These are phyloP conservation scores for Heliconius melpomene DNA, from an alignment of 1,140 invertebrate genomes.

Conservation along the genomic window DNA sequence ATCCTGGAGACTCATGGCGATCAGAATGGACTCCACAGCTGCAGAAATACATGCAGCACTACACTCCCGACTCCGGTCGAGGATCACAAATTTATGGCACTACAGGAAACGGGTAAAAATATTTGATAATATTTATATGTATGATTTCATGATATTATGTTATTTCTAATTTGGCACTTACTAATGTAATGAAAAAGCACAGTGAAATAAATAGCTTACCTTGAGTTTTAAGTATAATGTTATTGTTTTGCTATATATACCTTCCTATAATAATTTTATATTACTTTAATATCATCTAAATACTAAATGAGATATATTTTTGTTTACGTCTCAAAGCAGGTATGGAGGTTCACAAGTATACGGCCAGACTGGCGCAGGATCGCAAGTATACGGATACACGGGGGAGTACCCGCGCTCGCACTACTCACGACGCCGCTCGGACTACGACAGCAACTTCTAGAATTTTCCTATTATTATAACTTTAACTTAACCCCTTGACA, in stretches of 20 bases:
- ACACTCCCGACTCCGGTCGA: conserved; percentile 78
- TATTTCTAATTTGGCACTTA: too few relatives aligned
- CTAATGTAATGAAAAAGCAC: not conserved
- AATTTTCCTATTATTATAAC: conserved; percentile 48
- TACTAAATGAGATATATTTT: not conserved
- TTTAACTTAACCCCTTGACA: conserved; percentile 66
- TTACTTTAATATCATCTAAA: too few relatives aligned
- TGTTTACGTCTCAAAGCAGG: not conserved
- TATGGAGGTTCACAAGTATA: conserved; percentile 74
- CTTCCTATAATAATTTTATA: too few relatives aligned
- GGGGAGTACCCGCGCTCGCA: conserved; percentile 77
- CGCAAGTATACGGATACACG: conserved; percentile 78
- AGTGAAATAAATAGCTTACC: not conserved
- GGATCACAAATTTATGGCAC: conserved; percentile 77
- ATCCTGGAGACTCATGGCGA: conserved; percentile 79
- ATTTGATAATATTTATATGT: conserved; percentile 14
- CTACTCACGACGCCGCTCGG: conserved; percentile 82
- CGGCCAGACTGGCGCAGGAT: conserved; percentile 76
- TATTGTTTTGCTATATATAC: too few relatives aligned
- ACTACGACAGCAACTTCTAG: conserved; percentile 84
- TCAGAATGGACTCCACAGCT: conserved; percentile 78
- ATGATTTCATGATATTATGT: not conserved
- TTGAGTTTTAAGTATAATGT: too few relatives aligned
- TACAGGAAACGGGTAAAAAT: conserved; percentile 70
- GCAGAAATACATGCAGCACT: conserved; percentile 78